Evolutionary conservation across 1,140 invertebrate species (phyloP), one percentile per base, ranked within the genome.

Genomic region (Papilio machaon): DNA sequence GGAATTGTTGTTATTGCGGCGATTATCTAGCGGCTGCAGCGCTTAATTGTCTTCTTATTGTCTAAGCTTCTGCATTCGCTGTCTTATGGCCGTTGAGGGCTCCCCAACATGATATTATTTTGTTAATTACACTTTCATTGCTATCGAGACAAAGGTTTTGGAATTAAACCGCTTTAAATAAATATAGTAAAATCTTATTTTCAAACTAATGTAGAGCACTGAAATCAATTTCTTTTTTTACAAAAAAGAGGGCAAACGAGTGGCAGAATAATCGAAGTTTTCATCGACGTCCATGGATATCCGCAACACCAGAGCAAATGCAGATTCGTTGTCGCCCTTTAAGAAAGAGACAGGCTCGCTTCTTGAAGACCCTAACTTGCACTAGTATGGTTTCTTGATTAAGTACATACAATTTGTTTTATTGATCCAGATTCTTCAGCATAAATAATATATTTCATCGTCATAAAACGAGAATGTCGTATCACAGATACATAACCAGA

Each of bases 51-150:
- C 84, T 85, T 89, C 90, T 90, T 89, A 89, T 86, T 87, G 88
- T 52, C 82, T 85, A 86, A 79, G 83, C 82, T 83, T 77, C 79
- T 85, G 75, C 83, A 85, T 89, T 75, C 58, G 84, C 84, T 86
- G 83, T 86, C 84, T 88, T 82, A 86, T 85, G 76, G 84, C 81
- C 85, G 84, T 85, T 86, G 73, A 89, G 88, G 85, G 80, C 81
- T 87, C 87, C 85, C 85, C 82, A 77, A 91, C 90, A 87, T 83
- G 85, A 87, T 86, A 88, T 90, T 91, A 92, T 90, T 89, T 83
- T 82, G 88, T 88, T 92, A 92, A 93, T 91, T 91, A 82, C 89
- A 87, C 75, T 91, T 90, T 91, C 85, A 93, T 90, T 88, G 85
- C 75, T 10, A 67, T 79, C 74, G 9, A 79, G 54, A 79, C 79